Conservation (phyloP, 2,797 vertebrate genomes). For the Mormyrops boulengeri region DNA sequence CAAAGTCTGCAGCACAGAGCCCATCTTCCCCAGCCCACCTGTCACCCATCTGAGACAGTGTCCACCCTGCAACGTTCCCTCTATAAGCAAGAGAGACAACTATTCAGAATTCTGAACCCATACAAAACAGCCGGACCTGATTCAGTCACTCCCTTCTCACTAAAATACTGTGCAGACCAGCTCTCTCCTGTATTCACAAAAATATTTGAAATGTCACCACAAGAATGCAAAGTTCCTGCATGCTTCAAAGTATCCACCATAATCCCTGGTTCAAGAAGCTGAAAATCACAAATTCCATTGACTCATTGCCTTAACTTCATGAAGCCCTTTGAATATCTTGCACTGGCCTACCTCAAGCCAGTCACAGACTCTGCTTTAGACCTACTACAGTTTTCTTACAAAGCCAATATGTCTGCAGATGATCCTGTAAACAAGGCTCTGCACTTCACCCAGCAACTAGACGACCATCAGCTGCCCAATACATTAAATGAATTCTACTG, state of each 20-base stretch:
- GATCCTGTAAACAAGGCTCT: background rate
- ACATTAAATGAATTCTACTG: too few relatives aligned
- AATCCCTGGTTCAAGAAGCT: background rate
- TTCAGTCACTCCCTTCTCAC: background rate
- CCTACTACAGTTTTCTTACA: background rate
- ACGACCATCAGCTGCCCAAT: too few relatives aligned
- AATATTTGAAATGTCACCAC: background rate
- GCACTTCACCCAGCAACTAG: background rate
- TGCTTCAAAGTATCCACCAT: background rate
- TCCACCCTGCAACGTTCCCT: background rate
- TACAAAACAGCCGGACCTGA: background rate
- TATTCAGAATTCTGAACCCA: background rate
- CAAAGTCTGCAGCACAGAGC: background rate
- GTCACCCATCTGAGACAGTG: background rate
- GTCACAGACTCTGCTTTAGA: background rate
- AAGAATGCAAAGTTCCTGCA: background rate
- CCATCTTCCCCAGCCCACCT: background rate
- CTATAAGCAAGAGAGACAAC: background rate
- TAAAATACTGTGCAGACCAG: background rate
- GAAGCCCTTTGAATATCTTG: background rate
- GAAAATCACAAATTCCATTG: background rate
- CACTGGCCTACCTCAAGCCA: background rate
- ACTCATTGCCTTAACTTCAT: background rate
- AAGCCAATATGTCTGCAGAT: background rate
- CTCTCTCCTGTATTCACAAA: background rate